Evolutionary conservation across 2,113 vertebrate species (phyloP).

Genomic region (Centropus unirufus): DNA sequence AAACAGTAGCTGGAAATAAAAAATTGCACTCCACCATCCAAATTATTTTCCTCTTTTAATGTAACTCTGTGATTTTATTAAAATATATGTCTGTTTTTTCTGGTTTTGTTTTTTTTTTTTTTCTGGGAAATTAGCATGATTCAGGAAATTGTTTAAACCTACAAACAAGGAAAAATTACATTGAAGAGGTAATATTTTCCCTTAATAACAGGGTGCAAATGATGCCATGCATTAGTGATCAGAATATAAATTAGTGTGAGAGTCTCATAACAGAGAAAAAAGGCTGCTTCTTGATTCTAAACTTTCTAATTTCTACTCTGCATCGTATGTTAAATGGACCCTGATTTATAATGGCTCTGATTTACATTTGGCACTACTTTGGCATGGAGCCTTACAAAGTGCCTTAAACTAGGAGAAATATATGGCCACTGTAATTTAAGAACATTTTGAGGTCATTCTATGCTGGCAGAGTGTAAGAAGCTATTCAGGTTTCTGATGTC

Average conservation of each 20-base stretch:
- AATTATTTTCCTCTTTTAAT: background rate
- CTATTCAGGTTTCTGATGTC: conserved; percentile 32
- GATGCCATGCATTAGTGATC: background rate
- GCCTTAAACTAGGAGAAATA: conserved; percentile 1
- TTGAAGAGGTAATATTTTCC: background rate
- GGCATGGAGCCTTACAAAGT: conserved; percentile 11
- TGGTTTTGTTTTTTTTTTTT: background rate
- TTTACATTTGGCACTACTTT: conserved; percentile 19
- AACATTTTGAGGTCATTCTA: conserved; percentile 57
- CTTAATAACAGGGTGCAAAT: background rate
- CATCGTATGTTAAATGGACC: background rate
- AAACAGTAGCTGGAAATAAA: background rate
- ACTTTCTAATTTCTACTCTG: background rate
- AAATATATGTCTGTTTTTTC: background rate
- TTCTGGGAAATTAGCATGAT: background rate
- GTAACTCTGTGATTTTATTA: background rate
- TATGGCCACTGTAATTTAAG: conserved; percentile 40
- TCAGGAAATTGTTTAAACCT: background rate
- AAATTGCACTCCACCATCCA: background rate
- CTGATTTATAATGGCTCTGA: conserved; percentile 43
- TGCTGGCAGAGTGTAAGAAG: background rate
- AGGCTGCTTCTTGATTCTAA: background rate
- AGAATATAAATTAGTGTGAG: background rate
- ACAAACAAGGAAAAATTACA: background rate
- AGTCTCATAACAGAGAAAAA: background rate